Evolutionary conservation across 2,113 vertebrate genomes (phyloP).

Genomic region (Corvus moneduloides): DNA sequence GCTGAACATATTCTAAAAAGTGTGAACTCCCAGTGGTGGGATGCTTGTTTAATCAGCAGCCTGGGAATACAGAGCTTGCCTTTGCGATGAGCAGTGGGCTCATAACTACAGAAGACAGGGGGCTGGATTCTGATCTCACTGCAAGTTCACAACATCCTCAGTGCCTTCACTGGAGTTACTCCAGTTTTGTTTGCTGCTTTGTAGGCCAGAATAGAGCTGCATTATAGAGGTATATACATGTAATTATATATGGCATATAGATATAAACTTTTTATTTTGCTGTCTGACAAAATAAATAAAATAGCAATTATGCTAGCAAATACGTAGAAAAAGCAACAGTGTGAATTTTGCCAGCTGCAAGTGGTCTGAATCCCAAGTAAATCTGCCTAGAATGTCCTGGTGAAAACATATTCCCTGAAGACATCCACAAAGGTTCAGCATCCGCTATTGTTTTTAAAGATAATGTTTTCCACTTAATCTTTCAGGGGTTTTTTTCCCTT

Average conservation of each 20-base stretch:
- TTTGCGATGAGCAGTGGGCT: background rate
- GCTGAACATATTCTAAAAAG: background rate
- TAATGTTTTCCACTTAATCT: slow-evolving; percentile 69
- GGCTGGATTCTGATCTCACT: background rate
- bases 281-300: background rate
- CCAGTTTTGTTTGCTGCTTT: background rate
- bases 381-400: background rate
- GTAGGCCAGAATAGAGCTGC: background rate
- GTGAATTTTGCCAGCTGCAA: background rate
- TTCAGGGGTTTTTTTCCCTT: background rate
- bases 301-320: background rate
- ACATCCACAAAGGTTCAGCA: background rate
- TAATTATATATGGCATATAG: background rate
- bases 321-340: background rate
- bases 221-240: background rate
- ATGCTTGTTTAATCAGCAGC: background rate
- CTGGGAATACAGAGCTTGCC: background rate
- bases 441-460: slow-evolving; percentile 24
- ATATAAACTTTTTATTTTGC: background rate
- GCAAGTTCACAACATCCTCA: background rate
- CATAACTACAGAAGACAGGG: background rate
- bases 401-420: background rate
- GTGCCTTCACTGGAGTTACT: background rate
- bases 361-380: slow-evolving; percentile 16
- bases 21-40: background rate